Base-by-base conservation (phyloP, 1,140 invertebrate genomes). In the Drosophila quadrilineata region DNA sequence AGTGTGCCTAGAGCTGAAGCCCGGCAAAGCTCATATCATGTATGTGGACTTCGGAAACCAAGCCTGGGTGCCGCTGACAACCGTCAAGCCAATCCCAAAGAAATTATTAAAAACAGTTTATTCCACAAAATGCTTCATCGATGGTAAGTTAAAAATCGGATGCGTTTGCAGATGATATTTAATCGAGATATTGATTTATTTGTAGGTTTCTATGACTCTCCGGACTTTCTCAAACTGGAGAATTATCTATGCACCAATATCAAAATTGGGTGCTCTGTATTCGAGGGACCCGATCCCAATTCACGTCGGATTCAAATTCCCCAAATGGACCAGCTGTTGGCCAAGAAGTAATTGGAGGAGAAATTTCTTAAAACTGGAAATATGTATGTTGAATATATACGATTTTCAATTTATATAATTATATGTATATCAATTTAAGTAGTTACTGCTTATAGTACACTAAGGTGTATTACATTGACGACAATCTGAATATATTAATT, bases 41-140 rank as follows among this genome's bases (percentile, higher is more conserved):
- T 84, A 60, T 22, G 67, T 12, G 2, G 77, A 84, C 54, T 84
- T 64, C 57, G 77, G 77, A 2, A 84, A 84, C 24, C 3, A 0
- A 74, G 71, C 12, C 2, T 33, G 0, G 79, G 85, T 5, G 3
- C 53, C 0, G 1, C 67, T 0, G n/a, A 64, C 0, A 16, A 26
- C 1, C n/a, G 19, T 84, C 0, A 85, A 84, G 31, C 77, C 77
- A 3, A 59, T 79, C 22, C 3, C 59, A 5, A 3, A 2, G 0
- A 3, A 64, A 1, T 3, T 49, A 0, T 3, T 54, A 5, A 0
- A 33, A 5, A 9, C 0, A 0, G 4, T 67, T 0, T 54, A 53
- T 17, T 52, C 79, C 21, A 85, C 65, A 0, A 84, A 71, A 53
- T 84, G 77, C 16, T 85, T 36, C 10, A 67, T 84, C 21, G 45